Base-by-base conservation (phyloP, 2,797 vertebrate species). In the Halcyon smyrnensis region DNA sequence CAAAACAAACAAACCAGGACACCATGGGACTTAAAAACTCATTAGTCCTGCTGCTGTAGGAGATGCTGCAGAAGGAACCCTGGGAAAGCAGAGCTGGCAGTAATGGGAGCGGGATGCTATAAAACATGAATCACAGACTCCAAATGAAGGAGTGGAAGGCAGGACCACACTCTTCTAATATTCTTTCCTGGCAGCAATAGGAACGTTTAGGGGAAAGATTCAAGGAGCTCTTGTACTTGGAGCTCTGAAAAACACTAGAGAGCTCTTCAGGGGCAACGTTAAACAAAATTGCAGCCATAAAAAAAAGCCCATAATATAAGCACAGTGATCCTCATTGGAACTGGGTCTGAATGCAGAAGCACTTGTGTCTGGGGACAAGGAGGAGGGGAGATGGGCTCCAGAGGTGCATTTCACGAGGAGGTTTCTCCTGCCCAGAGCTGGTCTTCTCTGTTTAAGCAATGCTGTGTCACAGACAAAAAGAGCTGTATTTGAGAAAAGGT, bases 71-170 rank as follows among this genome's bases (percentile, higher is more conserved):
- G 76, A 94, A 6, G 1, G 19, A 89, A n/a, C 8, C 51, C 24
- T 11, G 6, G 5, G 59, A 70, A 87, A 82, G 67, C 53, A 65
- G 68, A 53, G 74, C 84, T 39, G 64, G 53, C 2, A 1, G 64
- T 92, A 97, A 97, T 93, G 83, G 96, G 81, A 88, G 87, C 11
- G 13, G 67, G 85, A 71, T 86, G 87, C 77, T 84, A 5, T 28
- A 46, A 87, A 86, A 80, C 95, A 95, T 89, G 97, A 94, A 82
- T 68, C 83, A 88, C 88, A 48, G 53, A 8, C 43, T 90, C 65
- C 94, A 97, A 96, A 96, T 95, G 88, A 92, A 84, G 82, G 25
- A 50, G 50, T 39, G 57, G 67, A 84, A 95, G 87, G n/a, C 84
- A 77, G 69, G 75, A 84, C 86, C 96, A 95, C 87, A 87, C 43